Percentiles rank a stretch among this genome's conserved stretches.
Conservation (phyloP, 2,113 vertebrate species). For the Anhinga anhinga region DNA sequence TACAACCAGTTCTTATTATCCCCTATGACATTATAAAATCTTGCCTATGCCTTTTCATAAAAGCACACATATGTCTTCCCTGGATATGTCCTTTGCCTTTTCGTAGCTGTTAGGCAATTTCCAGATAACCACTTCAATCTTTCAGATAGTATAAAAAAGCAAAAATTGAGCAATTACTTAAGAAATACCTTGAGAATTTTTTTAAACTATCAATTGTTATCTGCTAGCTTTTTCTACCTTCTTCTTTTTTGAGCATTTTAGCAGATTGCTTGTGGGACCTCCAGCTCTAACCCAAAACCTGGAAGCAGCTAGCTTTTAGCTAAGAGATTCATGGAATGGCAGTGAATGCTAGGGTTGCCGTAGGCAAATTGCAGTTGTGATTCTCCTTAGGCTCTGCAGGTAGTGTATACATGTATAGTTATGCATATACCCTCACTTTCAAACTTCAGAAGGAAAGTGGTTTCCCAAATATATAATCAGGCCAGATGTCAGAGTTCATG, state of each 20-base stretch:
- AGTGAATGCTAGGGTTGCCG: not conserved
- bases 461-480: not conserved
- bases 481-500: not conserved
- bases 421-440: not conserved
- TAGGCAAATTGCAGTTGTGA: not conserved
- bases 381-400: not conserved
- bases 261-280: not conserved
- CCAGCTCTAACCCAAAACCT: not conserved
- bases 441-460: not conserved
- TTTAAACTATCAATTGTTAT: not conserved
- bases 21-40: not conserved
- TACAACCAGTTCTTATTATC: not conserved
- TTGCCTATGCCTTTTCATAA: not conserved
- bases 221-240: not conserved
- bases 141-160: not conserved
- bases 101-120: not conserved
- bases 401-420: not conserved
- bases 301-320: not conserved
- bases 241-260: not conserved
- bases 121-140: not conserved
- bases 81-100: not conserved
- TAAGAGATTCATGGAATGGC: not conserved
- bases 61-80: not conserved
- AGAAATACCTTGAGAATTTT: not conserved
- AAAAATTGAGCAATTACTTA: not conserved